These are phyloP conservation scores for Anorthoa munda DNA, from an alignment of 2,888 invertebrate genomes.

Conservation along the genomic window DNA sequence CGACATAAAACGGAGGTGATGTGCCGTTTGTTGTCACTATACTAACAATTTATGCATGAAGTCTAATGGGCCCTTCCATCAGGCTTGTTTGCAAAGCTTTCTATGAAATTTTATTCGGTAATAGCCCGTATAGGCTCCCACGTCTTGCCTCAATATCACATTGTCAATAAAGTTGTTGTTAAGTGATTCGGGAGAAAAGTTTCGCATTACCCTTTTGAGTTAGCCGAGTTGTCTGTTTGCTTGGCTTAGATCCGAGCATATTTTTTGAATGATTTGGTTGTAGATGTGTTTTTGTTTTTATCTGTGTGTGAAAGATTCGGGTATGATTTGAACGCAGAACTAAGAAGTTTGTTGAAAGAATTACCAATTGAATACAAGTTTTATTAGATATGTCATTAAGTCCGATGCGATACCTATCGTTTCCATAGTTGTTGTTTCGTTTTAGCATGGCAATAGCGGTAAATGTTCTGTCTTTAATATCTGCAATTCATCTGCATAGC, in stretches of 20 bases:
- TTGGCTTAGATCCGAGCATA: conserved; percentile 21
- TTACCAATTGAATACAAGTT: background rate
- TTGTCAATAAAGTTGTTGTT: conserved; percentile 67
- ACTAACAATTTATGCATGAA: conserved; percentile 90
- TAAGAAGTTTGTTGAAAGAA: background rate
- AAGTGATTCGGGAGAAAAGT: conserved; percentile 66
- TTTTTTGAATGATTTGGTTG: conserved; percentile 34
- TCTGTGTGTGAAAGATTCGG: background rate
- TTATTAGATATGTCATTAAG: too few species aligned
- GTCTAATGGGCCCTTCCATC: conserved; percentile 88
- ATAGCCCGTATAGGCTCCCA: conserved; percentile 77
- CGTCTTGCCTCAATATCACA: conserved; percentile 69
- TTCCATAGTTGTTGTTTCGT: background rate
- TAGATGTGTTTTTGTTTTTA: conserved; percentile 27
- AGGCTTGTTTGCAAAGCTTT: conserved; percentile 89
- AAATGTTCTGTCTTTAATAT: too few species aligned
- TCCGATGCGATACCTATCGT: background rate
- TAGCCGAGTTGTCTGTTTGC: conserved; percentile 40
- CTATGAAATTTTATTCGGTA: conserved; percentile 90
- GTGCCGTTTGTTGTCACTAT: conserved; percentile 80
- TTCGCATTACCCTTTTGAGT: conserved; percentile 65
- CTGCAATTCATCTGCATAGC: too few species aligned
- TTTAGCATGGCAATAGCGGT: background rate
- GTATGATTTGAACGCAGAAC: background rate
- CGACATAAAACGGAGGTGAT: conserved; percentile 70